phyloP scores from a whole-genome alignment of 2,888 invertebrate species.

The Parnassius smintheus region DNA sequence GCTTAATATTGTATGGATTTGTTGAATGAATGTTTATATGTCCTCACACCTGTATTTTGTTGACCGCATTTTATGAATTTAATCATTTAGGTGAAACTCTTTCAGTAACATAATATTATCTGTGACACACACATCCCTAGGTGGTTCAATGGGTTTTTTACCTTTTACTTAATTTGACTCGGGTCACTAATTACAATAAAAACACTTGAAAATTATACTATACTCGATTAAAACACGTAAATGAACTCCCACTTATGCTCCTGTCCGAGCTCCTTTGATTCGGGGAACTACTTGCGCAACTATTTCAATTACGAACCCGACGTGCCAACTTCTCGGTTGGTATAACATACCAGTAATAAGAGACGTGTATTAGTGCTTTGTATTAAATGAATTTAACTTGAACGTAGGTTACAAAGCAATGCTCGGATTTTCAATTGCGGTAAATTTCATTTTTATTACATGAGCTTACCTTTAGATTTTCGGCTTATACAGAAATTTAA shows the following conservation, averaged over 20 bases:
- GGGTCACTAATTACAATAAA: neutral
- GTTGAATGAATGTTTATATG: no score
- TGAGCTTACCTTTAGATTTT: no score
- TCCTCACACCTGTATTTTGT: no score
- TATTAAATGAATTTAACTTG: slow-evolving; percentile 11
- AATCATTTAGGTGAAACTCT: no score
- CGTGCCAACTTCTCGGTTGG: slow-evolving; percentile 1
- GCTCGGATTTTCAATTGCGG: slow-evolving; percentile 6
- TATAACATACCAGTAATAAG: slow-evolving; percentile 1
- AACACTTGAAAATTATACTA: neutral
- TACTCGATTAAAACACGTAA: slow-evolving; percentile 14
- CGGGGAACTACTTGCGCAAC: slow-evolving; percentile 14
- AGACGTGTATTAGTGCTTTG: slow-evolving; percentile 12
- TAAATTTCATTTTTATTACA: no score
- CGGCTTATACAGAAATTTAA: no score
- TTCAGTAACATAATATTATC: no score
- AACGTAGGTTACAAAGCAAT: neutral
- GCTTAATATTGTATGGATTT: no score
- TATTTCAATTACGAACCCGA: slow-evolving; percentile 20
- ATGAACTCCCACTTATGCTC: neutral
- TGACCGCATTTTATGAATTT: no score
- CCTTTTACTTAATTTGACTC: neutral
- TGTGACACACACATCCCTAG: no score
- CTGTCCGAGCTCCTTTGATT: slow-evolving; percentile 19
- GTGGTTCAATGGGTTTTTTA: neutral